Evolutionary conservation across 1,140 invertebrate genomes (phyloP).

Genomic region (Andrena cerasifolii): DNA sequence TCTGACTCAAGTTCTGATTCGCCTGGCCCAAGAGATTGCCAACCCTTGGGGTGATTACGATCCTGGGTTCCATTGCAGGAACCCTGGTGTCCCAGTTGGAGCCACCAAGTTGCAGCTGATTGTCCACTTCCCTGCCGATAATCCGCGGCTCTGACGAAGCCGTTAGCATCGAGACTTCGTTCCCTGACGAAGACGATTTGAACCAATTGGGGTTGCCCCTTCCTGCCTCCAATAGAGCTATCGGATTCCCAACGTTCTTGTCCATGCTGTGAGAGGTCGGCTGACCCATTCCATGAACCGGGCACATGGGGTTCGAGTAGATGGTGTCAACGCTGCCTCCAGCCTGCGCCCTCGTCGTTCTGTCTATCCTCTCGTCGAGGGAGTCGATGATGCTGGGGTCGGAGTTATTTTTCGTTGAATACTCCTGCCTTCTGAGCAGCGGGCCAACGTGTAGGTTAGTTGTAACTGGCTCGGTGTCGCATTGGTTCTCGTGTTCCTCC

Average conservation of each 20-base stretch:
- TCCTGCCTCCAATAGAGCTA: conserved; percentile 44
- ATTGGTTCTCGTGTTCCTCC: conserved; percentile 66
- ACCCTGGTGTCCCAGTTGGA: conserved; percentile 49
- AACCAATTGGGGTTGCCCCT: conserved; percentile 75
- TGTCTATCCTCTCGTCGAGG: conserved; percentile 59
- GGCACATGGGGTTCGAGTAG: conserved; percentile 67
- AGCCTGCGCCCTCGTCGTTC: conserved; percentile 11
- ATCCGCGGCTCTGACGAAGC: conserved; percentile 55
- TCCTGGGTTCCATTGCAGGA: conserved; percentile 23
- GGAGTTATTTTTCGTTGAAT: conserved; percentile 60
- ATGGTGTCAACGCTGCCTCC: conserved; percentile 60
- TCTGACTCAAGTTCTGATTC: conserved; percentile 49
- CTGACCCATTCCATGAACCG: conserved; percentile 60
- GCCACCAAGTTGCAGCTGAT: conserved; percentile 6
- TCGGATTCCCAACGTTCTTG: conserved; percentile 55
- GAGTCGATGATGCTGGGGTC: conserved; percentile 73
- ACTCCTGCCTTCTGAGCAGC: conserved; percentile 69
- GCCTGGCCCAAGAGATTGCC: conserved; percentile 61
- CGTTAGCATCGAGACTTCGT: conserved; percentile 31
- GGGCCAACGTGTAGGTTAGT: conserved; percentile 78
- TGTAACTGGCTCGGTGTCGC: conserved; percentile 71
- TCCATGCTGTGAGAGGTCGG: conserved; percentile 56
- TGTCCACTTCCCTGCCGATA: conserved; percentile 12
- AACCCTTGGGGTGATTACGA: conserved; percentile 69
- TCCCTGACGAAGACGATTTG: conserved; percentile 43